These are phyloP conservation scores for Psilanteris sp. DNA, from an alignment of 1,140 invertebrate species.

Conservation along the genomic window DNA sequence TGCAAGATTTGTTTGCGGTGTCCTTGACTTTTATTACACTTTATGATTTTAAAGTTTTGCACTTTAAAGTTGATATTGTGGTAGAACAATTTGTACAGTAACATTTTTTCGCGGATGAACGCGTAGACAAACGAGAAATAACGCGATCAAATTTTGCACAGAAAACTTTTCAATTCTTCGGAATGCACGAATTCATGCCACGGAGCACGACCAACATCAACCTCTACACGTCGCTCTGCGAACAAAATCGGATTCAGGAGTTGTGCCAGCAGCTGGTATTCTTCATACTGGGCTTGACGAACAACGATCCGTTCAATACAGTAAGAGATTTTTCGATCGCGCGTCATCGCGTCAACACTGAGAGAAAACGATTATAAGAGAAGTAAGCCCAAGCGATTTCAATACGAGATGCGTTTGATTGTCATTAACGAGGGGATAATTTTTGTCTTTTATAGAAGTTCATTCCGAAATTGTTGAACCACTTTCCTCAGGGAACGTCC, in stretches of 20 bases:
- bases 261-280: constrained; percentile 80
- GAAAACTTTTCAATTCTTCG: constrained; percentile 69
- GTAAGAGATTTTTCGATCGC: constrained; percentile 65
- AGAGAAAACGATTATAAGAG: constrained; percentile 58
- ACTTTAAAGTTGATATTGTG: no score
- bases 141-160: constrained; percentile 17
- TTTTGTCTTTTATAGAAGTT: constrained; percentile 68
- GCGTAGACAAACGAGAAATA: no score
- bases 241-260: constrained; percentile 78
- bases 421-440: constrained; percentile 40
- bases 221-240: constrained; percentile 61
- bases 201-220: constrained; percentile 57
- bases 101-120: no score
- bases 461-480: constrained; percentile 77
- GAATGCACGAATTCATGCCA: constrained; percentile 67
- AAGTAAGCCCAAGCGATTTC: constrained; percentile 59
- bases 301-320: constrained; percentile 62
- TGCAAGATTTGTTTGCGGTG: no score
- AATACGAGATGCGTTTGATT: constrained; percentile 36
- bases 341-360: constrained; percentile 61
- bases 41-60: no score
- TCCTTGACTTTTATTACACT: no score
- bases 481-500: constrained; percentile 80
- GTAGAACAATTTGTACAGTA: no score
- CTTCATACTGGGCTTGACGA: constrained; percentile 68